Evolutionary conservation across 2,797 vertebrate genomes (phyloP).

Genomic region (Leuciscus waleckii): DNA sequence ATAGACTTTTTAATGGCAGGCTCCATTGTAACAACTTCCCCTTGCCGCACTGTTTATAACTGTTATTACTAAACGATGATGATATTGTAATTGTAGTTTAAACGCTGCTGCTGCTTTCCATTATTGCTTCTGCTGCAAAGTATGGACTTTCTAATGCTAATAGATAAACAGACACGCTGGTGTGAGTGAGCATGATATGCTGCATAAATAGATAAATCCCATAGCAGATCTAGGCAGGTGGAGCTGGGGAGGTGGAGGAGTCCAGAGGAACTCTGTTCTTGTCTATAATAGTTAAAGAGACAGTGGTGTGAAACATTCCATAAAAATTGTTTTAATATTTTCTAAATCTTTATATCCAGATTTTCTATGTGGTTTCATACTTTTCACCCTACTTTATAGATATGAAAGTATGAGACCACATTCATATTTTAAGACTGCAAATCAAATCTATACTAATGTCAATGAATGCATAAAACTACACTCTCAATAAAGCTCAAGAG

Average conservation of each 20-base stretch:
- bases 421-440: neutral
- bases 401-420: neutral
- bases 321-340: neutral
- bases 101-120: too few species aligned
- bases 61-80: too few species aligned
- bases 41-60: neutral
- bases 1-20: neutral
- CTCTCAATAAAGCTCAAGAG: neutral
- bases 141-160: neutral
- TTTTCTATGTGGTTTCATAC: neutral
- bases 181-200: neutral
- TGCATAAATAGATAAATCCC: neutral
- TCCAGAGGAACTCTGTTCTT: neutral
- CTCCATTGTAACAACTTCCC: neutral
- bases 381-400: neutral
- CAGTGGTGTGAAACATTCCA: slow-evolving; percentile 7
- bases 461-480: neutral
- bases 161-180: neutral
- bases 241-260: neutral
- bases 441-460: neutral
- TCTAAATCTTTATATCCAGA: neutral
- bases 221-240: neutral
- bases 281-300: neutral
- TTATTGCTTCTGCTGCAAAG: too few species aligned
- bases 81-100: too few species aligned